A percentile compares a stretch with the other conserved stretches of the same genome.
phyloP scores from a whole-genome alignment of 2,888 invertebrate genomes.

The Anarsia innoxiella region DNA sequence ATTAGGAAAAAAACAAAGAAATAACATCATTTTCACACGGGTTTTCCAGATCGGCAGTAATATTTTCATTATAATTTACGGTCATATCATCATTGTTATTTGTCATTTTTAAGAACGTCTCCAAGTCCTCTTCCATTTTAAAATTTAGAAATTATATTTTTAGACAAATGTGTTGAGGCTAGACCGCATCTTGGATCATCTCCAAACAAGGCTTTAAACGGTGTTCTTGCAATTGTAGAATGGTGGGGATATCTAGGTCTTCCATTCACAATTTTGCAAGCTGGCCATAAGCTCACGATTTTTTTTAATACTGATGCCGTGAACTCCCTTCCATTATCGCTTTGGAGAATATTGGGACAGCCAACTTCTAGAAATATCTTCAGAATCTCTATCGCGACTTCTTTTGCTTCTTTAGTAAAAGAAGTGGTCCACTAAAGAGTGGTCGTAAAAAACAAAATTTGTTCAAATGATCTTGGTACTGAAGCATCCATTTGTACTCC shows the following conservation, averaged over 20 bases:
- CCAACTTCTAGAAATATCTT: constrained; percentile 20
- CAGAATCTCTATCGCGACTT: constrained; percentile 29
- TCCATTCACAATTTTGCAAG: not conserved
- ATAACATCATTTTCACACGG: no score
- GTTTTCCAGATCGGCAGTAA: no score
- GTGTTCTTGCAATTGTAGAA: not conserved
- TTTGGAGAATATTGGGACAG: constrained; percentile 2
- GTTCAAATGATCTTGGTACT: constrained; percentile 1
- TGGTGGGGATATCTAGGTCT: not conserved
- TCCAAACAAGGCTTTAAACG: not conserved
- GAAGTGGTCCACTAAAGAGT: no score
- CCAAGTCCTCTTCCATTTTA: not conserved
- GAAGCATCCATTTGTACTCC: not conserved
- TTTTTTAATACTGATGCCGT: constrained; percentile 1
- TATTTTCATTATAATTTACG: no score
- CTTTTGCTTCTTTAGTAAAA: constrained; percentile 20
- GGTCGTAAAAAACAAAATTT: constrained; percentile 1
- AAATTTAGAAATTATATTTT: not conserved
- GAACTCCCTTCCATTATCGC: constrained; percentile 5
- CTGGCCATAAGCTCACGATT: not conserved
- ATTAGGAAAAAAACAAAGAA: no score
- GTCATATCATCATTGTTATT: no score
- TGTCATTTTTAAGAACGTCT: no score
- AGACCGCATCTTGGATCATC: not conserved
- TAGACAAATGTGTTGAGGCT: not conserved